Percentiles rank a stretch among this genome's conserved stretches.
phyloP scores from a whole-genome alignment of 2,888 invertebrate genomes.

The Drosophila anomalata region DNA sequence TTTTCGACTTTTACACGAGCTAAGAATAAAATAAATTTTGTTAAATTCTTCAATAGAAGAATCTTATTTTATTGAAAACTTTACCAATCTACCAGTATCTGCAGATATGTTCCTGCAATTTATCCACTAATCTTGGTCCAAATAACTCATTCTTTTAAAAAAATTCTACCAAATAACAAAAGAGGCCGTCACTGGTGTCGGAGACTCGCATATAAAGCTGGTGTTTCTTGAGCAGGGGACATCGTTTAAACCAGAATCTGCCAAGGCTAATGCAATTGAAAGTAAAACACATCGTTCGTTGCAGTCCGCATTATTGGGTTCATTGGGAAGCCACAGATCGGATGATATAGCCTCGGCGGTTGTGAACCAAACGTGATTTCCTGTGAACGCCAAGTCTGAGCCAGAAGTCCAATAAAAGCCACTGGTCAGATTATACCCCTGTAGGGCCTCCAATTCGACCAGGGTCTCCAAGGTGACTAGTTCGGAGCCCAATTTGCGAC shows the following conservation, averaged over 20 bases:
- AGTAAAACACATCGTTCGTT: not conserved
- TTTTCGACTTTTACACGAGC: not conserved
- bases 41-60: not conserved
- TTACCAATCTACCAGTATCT: too few species aligned
- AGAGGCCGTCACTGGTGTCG: not conserved
- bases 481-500: not conserved
- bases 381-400: not conserved
- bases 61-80: not conserved
- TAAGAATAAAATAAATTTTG: not conserved
- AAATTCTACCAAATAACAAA: slow-evolving; percentile 1
- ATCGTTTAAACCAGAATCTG: not conserved
- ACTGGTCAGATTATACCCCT: not conserved
- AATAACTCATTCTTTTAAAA: not conserved
- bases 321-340: not conserved
- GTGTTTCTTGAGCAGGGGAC: not conserved
- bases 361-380: not conserved
- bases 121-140: too few species aligned
- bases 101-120: too few species aligned
- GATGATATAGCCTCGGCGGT: not conserved
- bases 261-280: not conserved
- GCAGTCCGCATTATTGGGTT: slow-evolving; percentile 1
- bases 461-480: not conserved
- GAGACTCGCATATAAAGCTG: not conserved
- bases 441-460: not conserved
- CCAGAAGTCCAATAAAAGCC: not conserved